Percentiles rank a stretch among this genome's conserved stretches.
These are phyloP conservation scores for Epizoanthus ramosus DNA, from an alignment of 92 coral and sea anemone genomes.

Conservation along the genomic window DNA sequence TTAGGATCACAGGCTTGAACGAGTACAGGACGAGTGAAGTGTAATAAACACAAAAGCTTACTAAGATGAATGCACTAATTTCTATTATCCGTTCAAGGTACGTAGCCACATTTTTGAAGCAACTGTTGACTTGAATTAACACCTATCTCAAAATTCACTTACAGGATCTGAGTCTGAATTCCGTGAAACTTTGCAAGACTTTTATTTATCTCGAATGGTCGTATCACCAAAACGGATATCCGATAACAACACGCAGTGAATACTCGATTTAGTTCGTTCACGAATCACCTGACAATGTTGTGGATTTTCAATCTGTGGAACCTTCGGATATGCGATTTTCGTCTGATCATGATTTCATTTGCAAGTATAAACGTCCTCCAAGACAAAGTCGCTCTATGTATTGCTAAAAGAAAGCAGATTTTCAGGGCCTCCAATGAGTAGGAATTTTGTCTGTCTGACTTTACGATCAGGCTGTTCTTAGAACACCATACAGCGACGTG, in stretches of 20 bases:
- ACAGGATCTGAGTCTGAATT: neutral
- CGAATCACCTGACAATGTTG: neutral
- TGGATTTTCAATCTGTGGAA: neutral
- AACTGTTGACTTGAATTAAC: too few relatives aligned
- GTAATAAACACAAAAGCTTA: too few relatives aligned
- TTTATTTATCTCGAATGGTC: too few relatives aligned
- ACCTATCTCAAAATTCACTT: too few relatives aligned
- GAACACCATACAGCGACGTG: neutral
- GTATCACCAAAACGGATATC: too few relatives aligned
- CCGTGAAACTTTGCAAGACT: too few relatives aligned
- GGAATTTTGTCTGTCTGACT: neutral
- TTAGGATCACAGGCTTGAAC: too few relatives aligned
- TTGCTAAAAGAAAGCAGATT: neutral
- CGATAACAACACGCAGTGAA: too few relatives aligned
- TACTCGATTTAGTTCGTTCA: neutral
- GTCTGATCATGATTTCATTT: slow-evolving; percentile 25
- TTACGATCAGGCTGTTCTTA: neutral
- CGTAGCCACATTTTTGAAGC: too few relatives aligned
- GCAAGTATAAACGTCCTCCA: slow-evolving; percentile 26
- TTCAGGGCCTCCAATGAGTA: neutral
- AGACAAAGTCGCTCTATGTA: slow-evolving; percentile 1
- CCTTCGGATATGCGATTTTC: slow-evolving; percentile 4
- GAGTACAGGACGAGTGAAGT: too few relatives aligned
- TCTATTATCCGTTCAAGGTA: too few relatives aligned
- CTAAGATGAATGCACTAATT: too few relatives aligned